Base-by-base conservation (phyloP, 2,888 invertebrate genomes). In the Agriopis marginaria region DNA sequence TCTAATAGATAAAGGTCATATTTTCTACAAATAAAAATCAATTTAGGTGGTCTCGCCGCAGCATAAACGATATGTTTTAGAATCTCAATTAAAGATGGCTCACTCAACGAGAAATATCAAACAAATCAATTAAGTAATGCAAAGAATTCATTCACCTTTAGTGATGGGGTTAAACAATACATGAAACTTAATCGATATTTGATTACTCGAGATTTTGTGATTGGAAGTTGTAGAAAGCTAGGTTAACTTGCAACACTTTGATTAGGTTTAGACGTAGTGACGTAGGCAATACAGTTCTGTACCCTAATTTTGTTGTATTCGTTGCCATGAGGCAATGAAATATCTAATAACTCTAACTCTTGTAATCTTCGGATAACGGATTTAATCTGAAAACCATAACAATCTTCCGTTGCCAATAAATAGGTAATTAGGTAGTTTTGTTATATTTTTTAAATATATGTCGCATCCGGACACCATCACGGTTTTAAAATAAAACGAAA, bases 111-210 rank as follows among this genome's bases (percentile, higher is more conserved):
- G 86, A 90, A 89, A 89, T 88, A 90, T 91, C 90, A 85, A 89
- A 91, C 91, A 91, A 92, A 93, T 92, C 91, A 92, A 93, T 92
- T 92, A 91, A 89, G 86, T 88, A 91, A 92, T 92, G 91, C 90
- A 86, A 90, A 88, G 92, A 92, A 92, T 92, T 90, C 90, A 89
- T 92, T 92, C 89, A 90, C 88, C 89, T 92, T 87, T 91, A 88
- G 88, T 82, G 89, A 77, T 80, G 91, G 77, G 71, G 53, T 74
- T 56, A 50, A 66, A 54, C 12, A 56, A 66, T 59, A 63, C 55
- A 54, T 63, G 63, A 63, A 69, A 66, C 12, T 66, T 60, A 63
- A 70, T 70, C 70, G 68, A 68, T 56, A 23, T 56, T 68, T n/a
- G 61, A 55, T 61, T 66, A 49, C 32, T 59, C 39, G 61, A 63